Base-by-base conservation (phyloP, 1,140 invertebrate genomes). In the Trichoplusia ni region DNA sequence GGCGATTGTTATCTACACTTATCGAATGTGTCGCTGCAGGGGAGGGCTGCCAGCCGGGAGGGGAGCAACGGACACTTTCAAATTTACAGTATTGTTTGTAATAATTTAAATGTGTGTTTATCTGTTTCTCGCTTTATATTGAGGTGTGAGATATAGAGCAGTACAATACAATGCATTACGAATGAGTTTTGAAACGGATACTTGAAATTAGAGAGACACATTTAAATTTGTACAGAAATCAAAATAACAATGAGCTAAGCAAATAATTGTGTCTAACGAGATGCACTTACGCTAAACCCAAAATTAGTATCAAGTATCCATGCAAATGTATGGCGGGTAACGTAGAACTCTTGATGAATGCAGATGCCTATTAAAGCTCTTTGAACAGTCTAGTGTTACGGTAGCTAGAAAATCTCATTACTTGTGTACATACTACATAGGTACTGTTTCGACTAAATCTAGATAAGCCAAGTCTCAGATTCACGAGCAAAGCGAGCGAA, bases 1-100 rank as follows among this genome's bases (percentile, higher is more conserved):
- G 64, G 40, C 60, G 75, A 81, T 75, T 77, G 71, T 81, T 77
- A 75, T 72, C 71, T 69, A 33, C 56, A 68, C 60, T 73, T 71
- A 67, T 74, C 72, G 62, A 76, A 68, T 75, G 51, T 73, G 59
- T 58, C 64, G 51, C 25, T 67, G 46, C 21, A 46, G 46, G 33
- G 47, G 56, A 19, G 16, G 42, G 6, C 42, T 31, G n/a, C n/a
- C 18, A 60, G 56, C 18, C 40, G 27, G 4, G 29, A 25, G 11
- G 27, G 46, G 25, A 18, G 46, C 19, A 33, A 18, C 13, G 42
- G 7, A 47, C 23, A 60, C 38, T 47, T 54, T 54, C 49, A 53
- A 53, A 54, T 38, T 25, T 25, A 37, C 7, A 37, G 29, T 16
- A 18, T 35, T 35, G 5, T 2, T 18, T 16, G 9, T 40, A 54